These are phyloP conservation scores for Conus betulinus DNA, from an alignment of 1,140 invertebrate species.

Conservation along the genomic window DNA sequence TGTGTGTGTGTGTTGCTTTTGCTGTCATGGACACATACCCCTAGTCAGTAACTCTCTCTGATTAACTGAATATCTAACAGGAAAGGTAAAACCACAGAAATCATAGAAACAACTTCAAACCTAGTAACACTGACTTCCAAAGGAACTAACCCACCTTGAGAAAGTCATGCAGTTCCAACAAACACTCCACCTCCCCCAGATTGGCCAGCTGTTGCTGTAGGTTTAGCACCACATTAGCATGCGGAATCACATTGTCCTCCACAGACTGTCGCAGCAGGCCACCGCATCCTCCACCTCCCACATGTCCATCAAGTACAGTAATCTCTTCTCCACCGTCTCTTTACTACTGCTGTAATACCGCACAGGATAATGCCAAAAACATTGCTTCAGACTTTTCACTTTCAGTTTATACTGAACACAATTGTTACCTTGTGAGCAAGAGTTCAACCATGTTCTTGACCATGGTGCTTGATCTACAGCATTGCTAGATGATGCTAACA, in stretches of 20 bases:
- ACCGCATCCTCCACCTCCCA: constrained; percentile 53
- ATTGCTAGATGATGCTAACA: no score
- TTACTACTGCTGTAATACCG: background rate
- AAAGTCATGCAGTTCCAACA: constrained; percentile 22
- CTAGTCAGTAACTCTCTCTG: background rate
- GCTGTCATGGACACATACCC: background rate
- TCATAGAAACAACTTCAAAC: background rate
- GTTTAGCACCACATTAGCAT: constrained; percentile 41
- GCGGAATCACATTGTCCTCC: constrained; percentile 34
- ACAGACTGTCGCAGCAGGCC: constrained; percentile 34
- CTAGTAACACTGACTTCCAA: background rate
- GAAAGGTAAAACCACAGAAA: background rate
- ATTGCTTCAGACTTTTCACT: background rate
- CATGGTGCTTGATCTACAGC: no score
- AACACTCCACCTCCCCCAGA: constrained; percentile 28
- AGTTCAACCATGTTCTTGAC: no score
- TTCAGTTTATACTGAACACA: background rate
- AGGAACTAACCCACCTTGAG: constrained; percentile 33
- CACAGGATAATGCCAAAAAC: background rate
- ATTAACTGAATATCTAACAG: background rate
- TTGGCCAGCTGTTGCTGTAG: constrained; percentile 30
- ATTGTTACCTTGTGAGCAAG: no score
- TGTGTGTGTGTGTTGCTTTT: background rate
- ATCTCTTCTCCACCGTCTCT: constrained; percentile 40
- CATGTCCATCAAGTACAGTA: constrained; percentile 50